phyloP scores from a whole-genome alignment of 1,140 invertebrate genomes.

The Drosophila tristis region DNA sequence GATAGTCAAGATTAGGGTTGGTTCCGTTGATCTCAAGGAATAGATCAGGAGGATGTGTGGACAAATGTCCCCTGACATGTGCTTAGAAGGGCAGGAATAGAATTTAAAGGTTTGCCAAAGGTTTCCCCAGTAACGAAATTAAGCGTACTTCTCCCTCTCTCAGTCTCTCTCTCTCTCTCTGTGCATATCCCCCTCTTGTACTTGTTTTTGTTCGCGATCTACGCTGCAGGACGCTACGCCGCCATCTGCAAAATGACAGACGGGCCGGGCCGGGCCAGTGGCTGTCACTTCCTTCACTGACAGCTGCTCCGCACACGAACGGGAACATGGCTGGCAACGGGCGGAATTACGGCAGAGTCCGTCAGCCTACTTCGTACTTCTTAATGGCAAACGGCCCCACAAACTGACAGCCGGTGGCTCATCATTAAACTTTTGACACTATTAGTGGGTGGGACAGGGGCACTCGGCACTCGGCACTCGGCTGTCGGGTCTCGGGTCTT shows the following conservation, averaged over 20 bases:
- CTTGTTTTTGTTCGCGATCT: not conserved
- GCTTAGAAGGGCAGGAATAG: no score
- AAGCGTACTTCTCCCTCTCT: no score
- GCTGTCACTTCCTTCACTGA: slow-evolving; percentile 67
- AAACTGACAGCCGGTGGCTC: slow-evolving; percentile 69
- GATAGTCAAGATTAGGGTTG: slow-evolving; percentile 11
- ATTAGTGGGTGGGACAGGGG: slow-evolving; percentile 49
- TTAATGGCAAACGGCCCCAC: slow-evolving; percentile 65
- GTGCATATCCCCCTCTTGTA: not conserved
- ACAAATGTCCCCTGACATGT: no score
- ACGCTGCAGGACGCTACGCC: slow-evolving; percentile 1
- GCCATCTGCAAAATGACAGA: slow-evolving; percentile 63
- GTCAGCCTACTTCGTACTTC: slow-evolving; percentile 44
- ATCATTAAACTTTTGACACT: slow-evolving; percentile 82
- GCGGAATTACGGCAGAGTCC: not conserved
- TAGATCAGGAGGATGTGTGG: slow-evolving; percentile 1
- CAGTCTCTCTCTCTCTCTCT: not conserved
- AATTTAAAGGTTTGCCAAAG: no score
- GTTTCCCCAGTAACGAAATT: no score
- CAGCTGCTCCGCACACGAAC: slow-evolving; percentile 60
- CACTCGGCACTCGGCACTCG: not conserved
- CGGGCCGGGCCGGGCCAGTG: not conserved
- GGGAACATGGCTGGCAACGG: slow-evolving; percentile 28
- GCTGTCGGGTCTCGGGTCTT: not conserved
- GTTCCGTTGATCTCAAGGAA: not conserved